phyloP scores from a whole-genome alignment of 2,113 vertebrate species.

The Jaculus jaculus region DNA sequence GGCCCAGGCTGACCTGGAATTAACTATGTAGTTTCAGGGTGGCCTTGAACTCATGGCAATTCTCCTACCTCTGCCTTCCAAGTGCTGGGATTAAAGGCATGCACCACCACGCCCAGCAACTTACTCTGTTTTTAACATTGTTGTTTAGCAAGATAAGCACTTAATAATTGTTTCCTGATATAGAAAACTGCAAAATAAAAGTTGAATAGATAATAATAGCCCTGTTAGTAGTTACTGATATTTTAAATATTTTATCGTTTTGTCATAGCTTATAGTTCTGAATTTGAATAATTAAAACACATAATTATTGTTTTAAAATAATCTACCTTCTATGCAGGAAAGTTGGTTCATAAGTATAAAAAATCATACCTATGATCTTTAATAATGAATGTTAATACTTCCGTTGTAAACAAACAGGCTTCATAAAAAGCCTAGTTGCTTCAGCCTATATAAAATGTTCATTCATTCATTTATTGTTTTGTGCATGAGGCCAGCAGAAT shows the following conservation, averaged over 20 bases:
- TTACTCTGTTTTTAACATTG: neutral
- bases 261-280: constrained; percentile 6
- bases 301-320: constrained; percentile 44
- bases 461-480: neutral
- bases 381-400: constrained; percentile 36
- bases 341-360: constrained; percentile 4
- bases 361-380: constrained; percentile 21
- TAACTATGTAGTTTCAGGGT: too few relatives aligned
- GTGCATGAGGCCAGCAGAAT: neutral
- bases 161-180: constrained; percentile 35
- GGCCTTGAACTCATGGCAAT: too few relatives aligned
- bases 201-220: neutral
- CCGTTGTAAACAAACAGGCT: neutral
- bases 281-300: constrained; percentile 46
- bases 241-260: constrained; percentile 9
- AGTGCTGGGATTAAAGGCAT: too few relatives aligned
- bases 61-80: too few relatives aligned
- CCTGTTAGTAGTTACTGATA: neutral
- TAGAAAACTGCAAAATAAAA: constrained; percentile 41
- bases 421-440: neutral
- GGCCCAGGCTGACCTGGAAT: too few relatives aligned
- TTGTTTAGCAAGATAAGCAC: constrained; percentile 27
- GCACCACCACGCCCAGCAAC: too few relatives aligned
- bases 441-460: neutral
- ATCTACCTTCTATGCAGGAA: neutral